phyloP scores from a whole-genome alignment of 2,113 vertebrate species.

The Leiothrix lutea region DNA sequence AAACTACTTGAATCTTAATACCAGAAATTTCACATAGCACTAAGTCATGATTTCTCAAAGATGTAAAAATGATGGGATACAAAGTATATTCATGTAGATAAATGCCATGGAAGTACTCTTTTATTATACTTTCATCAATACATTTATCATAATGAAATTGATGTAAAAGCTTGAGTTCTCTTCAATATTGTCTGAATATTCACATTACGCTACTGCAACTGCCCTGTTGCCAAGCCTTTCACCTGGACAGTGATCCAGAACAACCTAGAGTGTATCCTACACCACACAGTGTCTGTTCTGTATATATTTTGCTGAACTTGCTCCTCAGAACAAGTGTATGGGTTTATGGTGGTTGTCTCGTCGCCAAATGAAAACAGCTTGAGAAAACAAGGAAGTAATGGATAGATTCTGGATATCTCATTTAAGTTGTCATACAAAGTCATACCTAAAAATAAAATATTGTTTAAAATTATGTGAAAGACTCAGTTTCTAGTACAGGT shows the following conservation, averaged over 20 bases:
- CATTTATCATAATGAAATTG: background rate
- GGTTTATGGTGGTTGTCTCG: background rate
- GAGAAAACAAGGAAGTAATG: background rate
- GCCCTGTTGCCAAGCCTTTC: background rate
- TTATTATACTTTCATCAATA: background rate
- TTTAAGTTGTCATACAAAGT: background rate
- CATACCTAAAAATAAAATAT: background rate
- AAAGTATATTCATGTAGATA: background rate
- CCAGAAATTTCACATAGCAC: background rate
- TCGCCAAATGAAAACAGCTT: background rate
- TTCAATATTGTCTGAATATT: background rate
- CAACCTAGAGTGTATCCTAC: background rate
- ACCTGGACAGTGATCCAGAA: background rate
- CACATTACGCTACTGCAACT: background rate
- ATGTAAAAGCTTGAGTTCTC: background rate
- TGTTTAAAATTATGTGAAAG: background rate
- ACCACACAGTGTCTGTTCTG: background rate
- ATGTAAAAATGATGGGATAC: background rate
- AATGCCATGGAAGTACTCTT: background rate
- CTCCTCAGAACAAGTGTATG: background rate
- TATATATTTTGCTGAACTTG: background rate
- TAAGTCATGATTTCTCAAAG: background rate
- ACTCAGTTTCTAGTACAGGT: background rate
- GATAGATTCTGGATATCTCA: background rate
- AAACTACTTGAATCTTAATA: background rate